Base-by-base conservation (phyloP, 1,140 invertebrate species). In the Atta texana region DNA sequence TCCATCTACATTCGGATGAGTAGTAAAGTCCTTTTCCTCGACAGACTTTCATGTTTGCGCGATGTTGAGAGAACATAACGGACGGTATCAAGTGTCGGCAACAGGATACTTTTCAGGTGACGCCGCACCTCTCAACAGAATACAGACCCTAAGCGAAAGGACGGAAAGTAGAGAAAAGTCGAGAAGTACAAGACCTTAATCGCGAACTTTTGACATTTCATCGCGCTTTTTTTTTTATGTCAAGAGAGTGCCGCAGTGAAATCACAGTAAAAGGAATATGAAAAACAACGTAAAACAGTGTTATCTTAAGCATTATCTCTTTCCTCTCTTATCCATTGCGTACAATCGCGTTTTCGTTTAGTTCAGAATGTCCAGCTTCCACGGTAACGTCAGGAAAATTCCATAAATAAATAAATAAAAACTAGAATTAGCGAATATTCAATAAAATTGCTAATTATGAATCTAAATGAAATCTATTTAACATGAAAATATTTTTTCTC, bases 41-140 rank as follows among this genome's bases (percentile, higher is more conserved):
- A 53, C 12, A 14, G 14, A 80, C 77, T 80, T 80, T 80, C 44
- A 69, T 80, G 49, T n/a, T 24, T 39, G 59, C 59, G 59, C 75
- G 59, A 49, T 31, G 24, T 39, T 49, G 7, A 53, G 21, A 24
- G 49, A 39, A 44, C n/a, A 21, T 55, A 68, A 55, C 44, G 63
- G 49, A n/a, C 18, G 31, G 21, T 57, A 34, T 75, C 72, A 28
- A 66, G 28, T 51, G 59, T 14, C 31, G 28, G 49, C 28, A 81
- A 81, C 31, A 71, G 64, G 64, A 81, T 71, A 71, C 34, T 69
- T 71, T 81, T 81, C 31, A 55, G 39, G 21, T 39, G 64, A 71
- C n/a, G 53, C 14, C 21, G 49, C 31, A 16, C 21, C 49, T 81
- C 21, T 57, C 16, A 21, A 34, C 18, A 39, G 14, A 55, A 69